Evolutionary conservation across 2,113 vertebrate species (phyloP).

Genomic region (Emberiza fucata): DNA sequence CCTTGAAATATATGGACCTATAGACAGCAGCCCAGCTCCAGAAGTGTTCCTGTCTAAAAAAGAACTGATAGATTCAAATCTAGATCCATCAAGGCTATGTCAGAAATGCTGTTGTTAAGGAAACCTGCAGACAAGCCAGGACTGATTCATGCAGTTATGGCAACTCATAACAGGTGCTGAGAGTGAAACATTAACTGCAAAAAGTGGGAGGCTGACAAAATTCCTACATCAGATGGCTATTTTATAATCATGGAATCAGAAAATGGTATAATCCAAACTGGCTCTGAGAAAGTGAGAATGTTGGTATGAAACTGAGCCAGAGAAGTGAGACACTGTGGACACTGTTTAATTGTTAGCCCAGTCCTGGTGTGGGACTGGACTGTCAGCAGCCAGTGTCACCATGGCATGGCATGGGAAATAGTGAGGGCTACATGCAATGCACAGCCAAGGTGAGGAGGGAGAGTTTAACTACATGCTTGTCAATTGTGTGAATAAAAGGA

Average conservation of each 20-base stretch:
- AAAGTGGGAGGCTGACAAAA: neutral
- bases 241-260: neutral
- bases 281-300: neutral
- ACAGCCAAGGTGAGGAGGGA: neutral
- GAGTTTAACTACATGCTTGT: neutral
- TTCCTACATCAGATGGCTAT: neutral
- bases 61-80: neutral
- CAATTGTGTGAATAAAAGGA: neutral
- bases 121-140: neutral
- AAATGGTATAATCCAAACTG: neutral
- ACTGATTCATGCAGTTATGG: neutral
- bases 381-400: neutral
- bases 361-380: neutral
- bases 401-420: accelerated
- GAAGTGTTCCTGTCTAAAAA: neutral
- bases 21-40: neutral
- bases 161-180: neutral
- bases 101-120: neutral
- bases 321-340: neutral
- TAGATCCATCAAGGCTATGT: neutral
- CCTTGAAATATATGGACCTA: neutral
- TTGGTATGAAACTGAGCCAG: accelerated
- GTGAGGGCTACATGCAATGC: neutral
- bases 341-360: neutral
- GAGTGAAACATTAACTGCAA: neutral